These are phyloP conservation scores for Chrysolina oricalcia DNA, from an alignment of 2,888 invertebrate species.

Conservation along the genomic window DNA sequence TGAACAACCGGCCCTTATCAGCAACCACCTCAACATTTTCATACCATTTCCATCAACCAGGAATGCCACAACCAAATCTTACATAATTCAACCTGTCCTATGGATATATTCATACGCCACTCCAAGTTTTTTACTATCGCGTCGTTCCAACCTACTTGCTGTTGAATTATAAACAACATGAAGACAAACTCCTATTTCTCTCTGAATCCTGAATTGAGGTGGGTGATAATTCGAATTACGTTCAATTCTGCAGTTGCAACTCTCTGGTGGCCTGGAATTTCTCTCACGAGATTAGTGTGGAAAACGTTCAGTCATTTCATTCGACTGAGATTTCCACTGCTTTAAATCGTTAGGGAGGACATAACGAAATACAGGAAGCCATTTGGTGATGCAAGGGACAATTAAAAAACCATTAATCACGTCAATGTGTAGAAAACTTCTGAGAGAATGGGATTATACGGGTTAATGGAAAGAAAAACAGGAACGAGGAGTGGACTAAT, in stretches of 20 bases:
- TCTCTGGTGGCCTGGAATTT: background rate
- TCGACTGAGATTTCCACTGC: slow-evolving; percentile 7
- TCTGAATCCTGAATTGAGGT: background rate
- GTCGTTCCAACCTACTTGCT: no score
- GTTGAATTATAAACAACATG: background rate
- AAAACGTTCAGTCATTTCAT: slow-evolving; percentile 14
- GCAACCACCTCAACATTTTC: no score
- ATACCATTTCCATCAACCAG: no score
- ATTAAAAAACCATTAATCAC: slow-evolving; percentile 34
- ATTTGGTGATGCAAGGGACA: slow-evolving; percentile 22
- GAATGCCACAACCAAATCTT: no score
- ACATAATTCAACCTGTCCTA: no score
- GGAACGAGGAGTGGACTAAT: background rate
- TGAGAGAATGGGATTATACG: slow-evolving; percentile 42
- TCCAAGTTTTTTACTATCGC: no score
- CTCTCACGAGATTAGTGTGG: slow-evolving; percentile 18
- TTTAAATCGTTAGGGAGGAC: slow-evolving; percentile 23
- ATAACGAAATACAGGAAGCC: slow-evolving; percentile 25
- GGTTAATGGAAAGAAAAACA: background rate
- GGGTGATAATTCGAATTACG: background rate
- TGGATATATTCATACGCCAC: no score
- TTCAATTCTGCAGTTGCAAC: slow-evolving; percentile 3
- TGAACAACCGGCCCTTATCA: no score
- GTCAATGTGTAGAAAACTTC: slow-evolving; percentile 16
- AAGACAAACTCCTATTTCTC: background rate